Base-by-base conservation (phyloP, 2,888 invertebrate genomes). In the Sesamia inferens region DNA sequence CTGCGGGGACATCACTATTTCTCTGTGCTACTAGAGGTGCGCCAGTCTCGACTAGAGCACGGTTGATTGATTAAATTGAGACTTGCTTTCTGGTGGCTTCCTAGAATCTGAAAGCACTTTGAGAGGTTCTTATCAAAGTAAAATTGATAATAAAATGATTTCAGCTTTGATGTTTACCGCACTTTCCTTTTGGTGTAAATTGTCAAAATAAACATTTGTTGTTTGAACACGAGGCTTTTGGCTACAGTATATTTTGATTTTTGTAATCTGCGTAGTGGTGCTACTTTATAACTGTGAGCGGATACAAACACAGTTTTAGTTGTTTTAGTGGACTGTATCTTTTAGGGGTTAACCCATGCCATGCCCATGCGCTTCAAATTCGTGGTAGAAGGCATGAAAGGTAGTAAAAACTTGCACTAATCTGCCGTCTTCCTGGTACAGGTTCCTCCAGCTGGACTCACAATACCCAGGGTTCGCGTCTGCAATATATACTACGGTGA, bases 1-100 rank as follows among this genome's bases (percentile, higher is more conserved):
- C 84, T 81, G 82, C 70, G 69, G 84, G 82, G 87, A 86, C 84
- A 69, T 83, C 76, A 83, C 79, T 80, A 78, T 69, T 67, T 58
- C 62, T 64, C 75, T 58, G 69, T 61, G 71, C 51, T 74, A 84
- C 84, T 81, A 82, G 82, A 85, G 80, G 39, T 80, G 74, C 66
- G 61, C 82, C 58, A 59, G 74, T 74, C 67, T 48, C 61, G 48
- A 55, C 59, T 71, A 69, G 58, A 69, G 70, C 59, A 51, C n/a
- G 48, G 63, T 57, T 79, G 77, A 85, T 78, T 82, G 85, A 85
- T 87, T 85, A 73, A 74, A 81, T 74, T 73, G 54, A 68, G 16
- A 31, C 10, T 79, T 5, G 57, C 47, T 67, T 63, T 71, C 31
- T 58, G 63, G 42, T 42, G 4, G 58, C 24, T 71, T 68, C 47